Evolutionary conservation across 1,140 invertebrate species (phyloP).

Genomic region (Dendrolimus kikuchii): DNA sequence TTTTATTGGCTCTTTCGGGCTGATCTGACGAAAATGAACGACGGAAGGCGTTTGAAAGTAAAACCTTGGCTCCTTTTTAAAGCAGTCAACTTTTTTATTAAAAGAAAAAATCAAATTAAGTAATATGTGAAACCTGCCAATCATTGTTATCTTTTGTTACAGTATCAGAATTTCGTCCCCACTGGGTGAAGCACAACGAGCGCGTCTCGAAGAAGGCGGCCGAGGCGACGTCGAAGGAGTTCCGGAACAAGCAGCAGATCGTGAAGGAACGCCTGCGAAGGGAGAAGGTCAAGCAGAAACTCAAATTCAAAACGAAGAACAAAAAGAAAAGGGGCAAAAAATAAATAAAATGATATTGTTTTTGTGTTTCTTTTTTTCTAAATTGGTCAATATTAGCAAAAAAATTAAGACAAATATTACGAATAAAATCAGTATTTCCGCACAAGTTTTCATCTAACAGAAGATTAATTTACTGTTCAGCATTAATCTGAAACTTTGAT

Average conservation of each 20-base stretch:
- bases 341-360: constrained; percentile 4
- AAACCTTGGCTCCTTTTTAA: too few species aligned
- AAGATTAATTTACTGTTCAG: too few species aligned
- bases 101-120: not conserved
- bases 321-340: constrained; percentile 50
- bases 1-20: too few species aligned
- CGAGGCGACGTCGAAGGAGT: constrained; percentile 46
- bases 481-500: too few species aligned
- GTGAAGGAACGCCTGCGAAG: constrained; percentile 64
- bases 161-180: constrained; percentile 68
- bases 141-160: constrained; percentile 7
- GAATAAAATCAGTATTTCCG: too few species aligned
- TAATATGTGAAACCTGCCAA: too few species aligned
- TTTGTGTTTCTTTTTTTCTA: not conserved
- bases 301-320: constrained; percentile 41
- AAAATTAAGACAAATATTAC: too few species aligned
- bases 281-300: constrained; percentile 63
- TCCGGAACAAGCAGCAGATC: constrained; percentile 65
- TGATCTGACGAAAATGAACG: too few species aligned
- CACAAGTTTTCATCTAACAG: too few species aligned
- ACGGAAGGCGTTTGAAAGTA: too few species aligned
- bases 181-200: constrained; percentile 70
- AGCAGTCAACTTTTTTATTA: too few species aligned
- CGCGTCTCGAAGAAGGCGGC: constrained; percentile 53
- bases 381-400: too few species aligned